Percentiles rank a stretch among this genome's conserved stretches.
Evolutionary conservation across 1,140 invertebrate genomes (phyloP).

Genomic region (Cherax destructor): DNA sequence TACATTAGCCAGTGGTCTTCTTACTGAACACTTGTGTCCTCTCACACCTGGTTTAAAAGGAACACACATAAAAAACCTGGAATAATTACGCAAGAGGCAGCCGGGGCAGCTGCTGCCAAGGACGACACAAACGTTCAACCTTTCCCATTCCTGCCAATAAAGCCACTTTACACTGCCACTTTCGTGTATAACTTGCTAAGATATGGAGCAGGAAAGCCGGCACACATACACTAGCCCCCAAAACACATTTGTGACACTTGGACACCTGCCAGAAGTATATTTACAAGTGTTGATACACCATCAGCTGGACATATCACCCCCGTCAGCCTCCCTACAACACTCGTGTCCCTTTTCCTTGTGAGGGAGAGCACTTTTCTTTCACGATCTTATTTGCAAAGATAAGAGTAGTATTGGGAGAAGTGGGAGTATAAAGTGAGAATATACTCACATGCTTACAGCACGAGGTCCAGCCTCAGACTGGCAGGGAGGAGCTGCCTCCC

Average conservation of each 20-base stretch:
- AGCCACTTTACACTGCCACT: background rate
- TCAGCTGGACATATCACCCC: background rate
- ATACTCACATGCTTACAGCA: background rate
- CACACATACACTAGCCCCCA: no score
- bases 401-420: background rate
- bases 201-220: background rate
- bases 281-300: background rate
- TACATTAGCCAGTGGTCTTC: no score
- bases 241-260: constrained; percentile 3
- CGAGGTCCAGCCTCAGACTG: background rate
- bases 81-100: no score
- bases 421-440: background rate
- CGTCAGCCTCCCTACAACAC: background rate
- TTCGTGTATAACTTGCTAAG: background rate
- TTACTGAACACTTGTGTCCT: no score
- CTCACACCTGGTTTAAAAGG: no score
- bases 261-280: background rate
- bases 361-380: background rate
- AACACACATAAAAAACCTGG: no score
- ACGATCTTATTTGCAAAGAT: background rate
- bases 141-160: background rate
- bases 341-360: background rate
- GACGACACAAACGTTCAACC: no score
- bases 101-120: no score
- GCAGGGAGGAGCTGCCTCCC: background rate